These are phyloP conservation scores for Chaetodon trifascialis DNA, from an alignment of 2,113 vertebrate genomes.

Conservation along the genomic window DNA sequence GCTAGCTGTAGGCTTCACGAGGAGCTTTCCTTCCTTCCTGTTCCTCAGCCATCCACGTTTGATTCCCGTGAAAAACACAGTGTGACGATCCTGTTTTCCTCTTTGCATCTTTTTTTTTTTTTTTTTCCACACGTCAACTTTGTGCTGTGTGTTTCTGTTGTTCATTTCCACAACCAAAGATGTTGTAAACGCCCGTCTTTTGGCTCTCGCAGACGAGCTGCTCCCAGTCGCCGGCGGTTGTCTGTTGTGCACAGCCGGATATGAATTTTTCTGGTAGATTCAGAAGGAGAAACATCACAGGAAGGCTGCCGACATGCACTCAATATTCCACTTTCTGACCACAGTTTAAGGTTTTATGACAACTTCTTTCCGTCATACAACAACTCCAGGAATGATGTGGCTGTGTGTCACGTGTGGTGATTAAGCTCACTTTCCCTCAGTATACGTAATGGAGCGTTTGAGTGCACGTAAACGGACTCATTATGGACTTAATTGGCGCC, in stretches of 20 bases:
- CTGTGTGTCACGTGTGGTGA: constrained; percentile 9
- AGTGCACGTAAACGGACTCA: constrained; percentile 33
- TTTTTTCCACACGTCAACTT: not conserved
- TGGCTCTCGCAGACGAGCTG: constrained; percentile 36
- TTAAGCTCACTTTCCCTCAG: not conserved
- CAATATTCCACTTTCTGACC: constrained; percentile 26
- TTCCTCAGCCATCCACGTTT: constrained; percentile 36
- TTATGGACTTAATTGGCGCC: constrained; percentile 30
- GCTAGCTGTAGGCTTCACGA: constrained; percentile 11
- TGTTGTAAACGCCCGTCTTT: constrained; percentile 54
- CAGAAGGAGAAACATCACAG: constrained; percentile 20
- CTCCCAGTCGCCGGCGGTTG: constrained; percentile 6
- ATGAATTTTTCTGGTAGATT: constrained; percentile 26
- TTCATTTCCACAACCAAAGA: constrained; percentile 81
- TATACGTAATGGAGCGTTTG: not conserved
- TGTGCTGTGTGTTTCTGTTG: constrained; percentile 43
- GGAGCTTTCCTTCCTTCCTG: constrained; percentile 26
- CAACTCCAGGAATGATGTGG: not conserved
- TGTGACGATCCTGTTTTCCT: constrained; percentile 31
- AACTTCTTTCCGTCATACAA: not conserved
- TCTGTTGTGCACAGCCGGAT: constrained; percentile 8
- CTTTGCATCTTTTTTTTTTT: not conserved
- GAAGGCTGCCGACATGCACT: constrained; percentile 27
- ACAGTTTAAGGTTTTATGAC: not conserved
- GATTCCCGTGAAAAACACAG: constrained; percentile 23